phyloP scores from a whole-genome alignment of 1,140 invertebrate species.

The Pseudomyrmex gracilis region DNA sequence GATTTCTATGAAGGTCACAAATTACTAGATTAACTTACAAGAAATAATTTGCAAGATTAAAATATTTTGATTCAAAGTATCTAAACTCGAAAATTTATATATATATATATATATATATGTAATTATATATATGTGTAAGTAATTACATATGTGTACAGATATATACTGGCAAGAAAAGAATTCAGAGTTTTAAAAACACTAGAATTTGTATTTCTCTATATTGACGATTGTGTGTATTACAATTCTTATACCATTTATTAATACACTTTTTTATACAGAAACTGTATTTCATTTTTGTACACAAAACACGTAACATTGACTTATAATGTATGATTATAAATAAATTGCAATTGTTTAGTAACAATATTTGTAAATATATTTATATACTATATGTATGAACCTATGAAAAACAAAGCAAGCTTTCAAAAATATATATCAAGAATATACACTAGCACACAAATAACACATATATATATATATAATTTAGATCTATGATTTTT shows the following conservation, averaged over 20 bases:
- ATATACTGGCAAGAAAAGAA: conserved; percentile 9
- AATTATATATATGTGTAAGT: no score
- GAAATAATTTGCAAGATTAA: conserved; percentile 16
- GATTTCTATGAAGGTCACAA: conserved; percentile 2
- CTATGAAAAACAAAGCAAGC: no score
- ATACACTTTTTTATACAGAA: conserved; percentile 22
- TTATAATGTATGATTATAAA: conserved; percentile 36
- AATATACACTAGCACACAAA: conserved; percentile 20
- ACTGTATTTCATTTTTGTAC: conserved; percentile 26
- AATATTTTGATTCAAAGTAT: neutral
- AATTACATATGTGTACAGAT: neutral
- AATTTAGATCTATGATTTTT: conserved; percentile 45
- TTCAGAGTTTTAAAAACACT: conserved; percentile 15
- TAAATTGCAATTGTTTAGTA: conserved; percentile 40
- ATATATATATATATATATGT: neutral
- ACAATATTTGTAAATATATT: conserved; percentile 9
- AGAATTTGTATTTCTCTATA: conserved; percentile 55
- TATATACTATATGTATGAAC: neutral
- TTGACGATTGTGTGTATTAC: neutral
- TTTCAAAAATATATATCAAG: conserved; percentile 5
- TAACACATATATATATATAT: neutral
- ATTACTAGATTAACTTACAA: conserved; percentile 23
- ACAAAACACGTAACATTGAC: conserved; percentile 48
- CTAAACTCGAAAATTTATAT: neutral
- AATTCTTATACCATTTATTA: conserved; percentile 33